phyloP scores from a whole-genome alignment of 2,888 invertebrate species.

The Cabera pusaria region DNA sequence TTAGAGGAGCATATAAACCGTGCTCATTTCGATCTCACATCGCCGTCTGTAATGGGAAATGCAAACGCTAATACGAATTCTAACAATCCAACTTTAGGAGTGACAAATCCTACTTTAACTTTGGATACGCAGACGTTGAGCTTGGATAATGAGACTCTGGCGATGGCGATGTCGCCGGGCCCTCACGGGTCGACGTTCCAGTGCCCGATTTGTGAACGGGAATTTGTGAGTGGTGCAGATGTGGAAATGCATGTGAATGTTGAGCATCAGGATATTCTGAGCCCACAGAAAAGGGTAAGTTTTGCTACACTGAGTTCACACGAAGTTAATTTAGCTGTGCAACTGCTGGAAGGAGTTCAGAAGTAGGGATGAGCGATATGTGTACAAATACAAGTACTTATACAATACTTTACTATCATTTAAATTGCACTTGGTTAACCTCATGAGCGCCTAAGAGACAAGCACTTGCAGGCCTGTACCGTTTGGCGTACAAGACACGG shows the following conservation, averaged over 20 bases:
- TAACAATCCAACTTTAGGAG: slow-evolving; percentile 56
- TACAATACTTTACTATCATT: too few species aligned
- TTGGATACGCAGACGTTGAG: slow-evolving; percentile 52
- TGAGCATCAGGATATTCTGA: slow-evolving; percentile 91
- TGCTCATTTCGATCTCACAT: slow-evolving; percentile 91
- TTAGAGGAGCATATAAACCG: slow-evolving; percentile 93
- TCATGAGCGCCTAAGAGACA: too few species aligned
- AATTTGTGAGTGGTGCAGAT: slow-evolving; percentile 89
- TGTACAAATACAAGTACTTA: too few species aligned
- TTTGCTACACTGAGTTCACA: too few species aligned
- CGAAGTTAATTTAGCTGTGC: too few species aligned
- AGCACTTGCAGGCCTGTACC: too few species aligned
- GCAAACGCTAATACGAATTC: slow-evolving; percentile 64
- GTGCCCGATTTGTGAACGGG: slow-evolving; percentile 91
- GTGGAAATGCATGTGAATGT: slow-evolving; percentile 94
- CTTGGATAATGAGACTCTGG: slow-evolving; percentile 43
- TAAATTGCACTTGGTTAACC: too few species aligned
- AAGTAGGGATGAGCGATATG: too few species aligned
- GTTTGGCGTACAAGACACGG: too few species aligned
- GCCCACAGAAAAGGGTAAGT: slow-evolving; percentile 82
- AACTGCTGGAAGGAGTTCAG: too few species aligned
- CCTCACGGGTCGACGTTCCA: slow-evolving; percentile 82
- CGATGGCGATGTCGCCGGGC: slow-evolving; percentile 76
- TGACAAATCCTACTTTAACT: slow-evolving; percentile 60
- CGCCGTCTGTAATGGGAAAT: slow-evolving; percentile 83